Conservation (phyloP, 1,140 invertebrate species). For the Aradophagus sp. region DNA sequence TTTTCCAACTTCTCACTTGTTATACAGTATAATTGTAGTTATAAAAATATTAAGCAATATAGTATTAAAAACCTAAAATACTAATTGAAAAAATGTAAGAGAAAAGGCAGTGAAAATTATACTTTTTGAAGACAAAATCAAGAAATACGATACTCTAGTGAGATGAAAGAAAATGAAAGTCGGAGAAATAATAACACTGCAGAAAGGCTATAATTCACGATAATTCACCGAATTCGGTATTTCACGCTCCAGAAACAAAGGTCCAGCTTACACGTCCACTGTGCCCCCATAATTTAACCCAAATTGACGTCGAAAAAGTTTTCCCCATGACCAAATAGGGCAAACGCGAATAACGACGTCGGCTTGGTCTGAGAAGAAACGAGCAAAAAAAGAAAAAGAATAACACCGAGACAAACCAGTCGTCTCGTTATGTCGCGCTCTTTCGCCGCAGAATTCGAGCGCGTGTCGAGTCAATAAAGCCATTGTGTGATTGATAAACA, state of each 20-base stretch:
- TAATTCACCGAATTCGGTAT: constrained; percentile 20
- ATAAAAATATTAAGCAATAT: no score
- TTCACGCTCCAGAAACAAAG: constrained; percentile 23
- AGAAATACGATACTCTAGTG: no score
- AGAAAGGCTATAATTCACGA: constrained; percentile 1
- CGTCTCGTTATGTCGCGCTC: constrained; percentile 5
- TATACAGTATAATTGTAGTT: no score
- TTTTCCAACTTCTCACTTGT: no score
- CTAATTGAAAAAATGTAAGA: no score
- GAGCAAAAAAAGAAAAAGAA: no score
- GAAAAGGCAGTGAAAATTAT: no score
- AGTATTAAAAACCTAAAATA: no score
- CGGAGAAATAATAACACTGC: constrained; percentile 1
- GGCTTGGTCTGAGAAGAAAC: constrained; percentile 8
- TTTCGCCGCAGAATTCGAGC: not conserved
- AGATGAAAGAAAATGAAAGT: not conserved
- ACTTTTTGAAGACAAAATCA: no score
- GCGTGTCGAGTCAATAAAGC: constrained; percentile 12
- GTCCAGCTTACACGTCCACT: constrained; percentile 15
- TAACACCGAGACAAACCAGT: constrained; percentile 18
- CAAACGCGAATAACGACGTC: constrained; percentile 15
- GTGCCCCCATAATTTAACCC: constrained; percentile 22
- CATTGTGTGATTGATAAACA: not conserved
- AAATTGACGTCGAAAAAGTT: constrained; percentile 27
- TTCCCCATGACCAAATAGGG: constrained; percentile 4